Conservation (phyloP, 2,888 invertebrate species). For the Pimpla rufipes region DNA sequence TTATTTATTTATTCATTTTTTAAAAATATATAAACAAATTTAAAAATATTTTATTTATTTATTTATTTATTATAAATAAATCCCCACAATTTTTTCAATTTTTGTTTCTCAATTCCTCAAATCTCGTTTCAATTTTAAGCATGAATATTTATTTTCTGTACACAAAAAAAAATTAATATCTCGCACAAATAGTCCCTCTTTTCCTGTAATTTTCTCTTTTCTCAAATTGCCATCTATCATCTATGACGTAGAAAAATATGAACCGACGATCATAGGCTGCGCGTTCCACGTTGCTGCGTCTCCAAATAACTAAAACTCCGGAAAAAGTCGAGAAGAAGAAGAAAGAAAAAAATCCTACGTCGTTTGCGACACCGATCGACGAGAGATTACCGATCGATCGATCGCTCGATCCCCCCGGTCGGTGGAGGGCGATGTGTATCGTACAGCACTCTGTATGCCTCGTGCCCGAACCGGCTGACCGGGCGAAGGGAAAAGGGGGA, state of each 20-base stretch:
- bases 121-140: too few species aligned
- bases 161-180: neutral
- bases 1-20: too few species aligned
- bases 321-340: neutral
- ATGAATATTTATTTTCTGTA: too few species aligned
- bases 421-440: neutral
- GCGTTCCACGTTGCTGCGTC: neutral
- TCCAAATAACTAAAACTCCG: slow-evolving; percentile 22
- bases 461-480: slow-evolving; percentile 26
- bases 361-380: slow-evolving; percentile 48
- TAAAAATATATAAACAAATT: too few species aligned
- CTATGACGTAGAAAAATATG: neutral
- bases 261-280: neutral
- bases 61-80: too few species aligned
- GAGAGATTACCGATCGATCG: slow-evolving; percentile 51
- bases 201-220: neutral
- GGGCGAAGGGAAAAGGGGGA: slow-evolving; percentile 26
- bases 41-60: too few species aligned
- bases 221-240: neutral
- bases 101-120: too few species aligned
- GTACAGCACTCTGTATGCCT: slow-evolving; percentile 8
- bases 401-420: slow-evolving; percentile 12
- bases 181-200: neutral
- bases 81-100: too few species aligned
- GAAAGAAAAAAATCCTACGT: slow-evolving; percentile 31